Percentiles rank a stretch among this genome's conserved stretches.
Evolutionary conservation across 2,888 invertebrate genomes (phyloP).

Genomic region (Drosophila buzzatii): DNA sequence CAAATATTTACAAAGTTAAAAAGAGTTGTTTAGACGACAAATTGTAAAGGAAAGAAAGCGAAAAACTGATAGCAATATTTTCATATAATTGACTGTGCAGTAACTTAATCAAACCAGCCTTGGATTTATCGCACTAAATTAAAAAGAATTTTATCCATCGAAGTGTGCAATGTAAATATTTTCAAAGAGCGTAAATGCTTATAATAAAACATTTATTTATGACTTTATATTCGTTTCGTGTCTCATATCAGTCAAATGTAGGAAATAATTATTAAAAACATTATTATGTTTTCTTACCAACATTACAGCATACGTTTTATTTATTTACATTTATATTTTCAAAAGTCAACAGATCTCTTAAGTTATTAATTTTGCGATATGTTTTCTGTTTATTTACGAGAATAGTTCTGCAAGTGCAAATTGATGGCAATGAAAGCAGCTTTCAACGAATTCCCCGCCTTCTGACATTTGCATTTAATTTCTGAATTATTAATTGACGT

Average conservation of each 20-base stretch:
- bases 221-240: neutral
- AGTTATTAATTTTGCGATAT: neutral
- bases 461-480: constrained; percentile 35
- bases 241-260: neutral
- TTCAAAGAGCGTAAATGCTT: neutral
- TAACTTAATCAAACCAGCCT: too few relatives aligned
- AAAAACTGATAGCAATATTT: too few relatives aligned
- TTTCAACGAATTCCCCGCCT: constrained; percentile 3
- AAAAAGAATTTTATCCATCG: too few relatives aligned
- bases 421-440: constrained; percentile 28
- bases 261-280: neutral
- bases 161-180: neutral
- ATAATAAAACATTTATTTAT: neutral
- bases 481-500: constrained; percentile 50
- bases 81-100: too few relatives aligned
- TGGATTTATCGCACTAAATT: too few relatives aligned
- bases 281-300: neutral
- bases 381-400: too few relatives aligned
- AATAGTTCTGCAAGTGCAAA: neutral
- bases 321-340: neutral
- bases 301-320: neutral
- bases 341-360: neutral
- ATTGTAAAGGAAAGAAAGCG: too few relatives aligned
- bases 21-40: neutral
- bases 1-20: neutral